phyloP scores from a whole-genome alignment of 1,140 invertebrate genomes.

The Palaemon carinicauda region DNA sequence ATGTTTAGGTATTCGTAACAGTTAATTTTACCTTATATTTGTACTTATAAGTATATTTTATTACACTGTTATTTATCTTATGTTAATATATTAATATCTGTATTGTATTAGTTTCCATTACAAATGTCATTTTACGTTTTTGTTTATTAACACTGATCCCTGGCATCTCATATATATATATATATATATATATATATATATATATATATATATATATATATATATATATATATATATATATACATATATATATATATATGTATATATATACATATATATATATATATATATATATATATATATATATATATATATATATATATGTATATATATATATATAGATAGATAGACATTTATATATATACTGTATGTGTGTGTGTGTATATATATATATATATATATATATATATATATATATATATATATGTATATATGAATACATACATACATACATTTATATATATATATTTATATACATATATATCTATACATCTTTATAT shows the following conservation, averaged over 20 bases:
- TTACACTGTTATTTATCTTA: no score
- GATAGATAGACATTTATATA: neutral
- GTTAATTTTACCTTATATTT: no score
- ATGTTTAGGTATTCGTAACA: no score
- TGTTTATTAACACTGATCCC: no score
- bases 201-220: slow-evolving; percentile 9
- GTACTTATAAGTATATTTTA: no score
- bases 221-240: slow-evolving; percentile 9
- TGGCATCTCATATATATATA: neutral
- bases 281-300: neutral
- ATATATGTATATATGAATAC: neutral
- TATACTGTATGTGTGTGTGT: neutral
- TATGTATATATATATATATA: neutral
- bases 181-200: slow-evolving; percentile 6
- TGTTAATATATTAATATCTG: no score
- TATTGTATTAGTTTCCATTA: no score
- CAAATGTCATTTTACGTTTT: no score
- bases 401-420: neutral
- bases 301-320: neutral
- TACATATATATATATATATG: neutral
- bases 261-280: neutral
- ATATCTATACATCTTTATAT: neutral
- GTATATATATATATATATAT: neutral
- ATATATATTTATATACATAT: neutral
- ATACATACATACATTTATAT: neutral